A percentile compares a stretch with the other conserved stretches of the same genome.
These are phyloP conservation scores for Polyergus mexicanus DNA, from an alignment of 1,140 invertebrate species.

Conservation along the genomic window DNA sequence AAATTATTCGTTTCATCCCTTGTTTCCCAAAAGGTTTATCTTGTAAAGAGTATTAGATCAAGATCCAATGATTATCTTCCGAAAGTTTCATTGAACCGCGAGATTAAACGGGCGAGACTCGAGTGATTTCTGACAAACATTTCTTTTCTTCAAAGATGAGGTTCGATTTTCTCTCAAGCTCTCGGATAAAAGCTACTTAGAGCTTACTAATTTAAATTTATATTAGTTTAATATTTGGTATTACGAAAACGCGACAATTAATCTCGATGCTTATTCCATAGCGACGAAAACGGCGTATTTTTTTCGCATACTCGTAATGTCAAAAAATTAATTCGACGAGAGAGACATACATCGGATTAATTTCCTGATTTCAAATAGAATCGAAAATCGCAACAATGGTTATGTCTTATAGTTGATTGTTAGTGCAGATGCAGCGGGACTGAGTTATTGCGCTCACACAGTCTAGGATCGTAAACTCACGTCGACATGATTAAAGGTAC, in stretches of 20 bases:
- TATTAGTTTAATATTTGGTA: too few species aligned
- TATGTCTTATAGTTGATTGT: constrained; percentile 40
- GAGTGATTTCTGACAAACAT: not conserved
- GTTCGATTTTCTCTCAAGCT: not conserved
- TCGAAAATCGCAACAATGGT: not conserved
- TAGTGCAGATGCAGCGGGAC: constrained; percentile 36
- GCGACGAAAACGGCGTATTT: not conserved
- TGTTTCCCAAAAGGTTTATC: constrained; percentile 62
- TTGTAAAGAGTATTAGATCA: constrained; percentile 60
- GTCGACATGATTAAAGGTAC: constrained; percentile 57
- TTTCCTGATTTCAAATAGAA: constrained; percentile 3
- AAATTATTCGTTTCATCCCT: constrained; percentile 66
- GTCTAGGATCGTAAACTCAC: constrained; percentile 47
- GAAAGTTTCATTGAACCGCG: constrained; percentile 57
- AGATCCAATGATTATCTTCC: constrained; percentile 69
- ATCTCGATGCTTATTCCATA: not conserved
- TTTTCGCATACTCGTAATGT: constrained; percentile 2
- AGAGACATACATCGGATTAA: not conserved
- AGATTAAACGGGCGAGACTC: constrained; percentile 39
- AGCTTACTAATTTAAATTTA: too few species aligned
- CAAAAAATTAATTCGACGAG: constrained; percentile 10
- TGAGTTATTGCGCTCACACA: constrained; percentile 37
- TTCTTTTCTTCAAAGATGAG: not conserved
- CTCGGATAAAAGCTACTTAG: not conserved
- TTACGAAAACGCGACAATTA: not conserved